These are phyloP conservation scores for Cisticola juncidis DNA, from an alignment of 2,113 vertebrate species.

Conservation along the genomic window DNA sequence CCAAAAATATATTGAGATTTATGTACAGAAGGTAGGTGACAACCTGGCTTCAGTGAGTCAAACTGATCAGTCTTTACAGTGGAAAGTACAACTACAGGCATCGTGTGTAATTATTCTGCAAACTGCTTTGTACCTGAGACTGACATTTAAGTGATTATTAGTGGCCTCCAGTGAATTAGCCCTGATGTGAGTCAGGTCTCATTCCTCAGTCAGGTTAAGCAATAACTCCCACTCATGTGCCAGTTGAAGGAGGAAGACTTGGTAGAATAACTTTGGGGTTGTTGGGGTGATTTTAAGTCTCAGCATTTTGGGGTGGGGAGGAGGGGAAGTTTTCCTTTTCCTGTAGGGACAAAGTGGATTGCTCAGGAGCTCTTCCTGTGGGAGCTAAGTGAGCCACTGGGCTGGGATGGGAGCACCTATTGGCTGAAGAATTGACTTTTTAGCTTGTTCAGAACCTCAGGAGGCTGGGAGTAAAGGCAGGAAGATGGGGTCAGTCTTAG, in stretches of 20 bases:
- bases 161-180: not conserved
- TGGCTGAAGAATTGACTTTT: not conserved
- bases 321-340: not conserved
- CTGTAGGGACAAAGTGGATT: not conserved
- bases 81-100: rapidly evolving
- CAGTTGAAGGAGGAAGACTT: not conserved
- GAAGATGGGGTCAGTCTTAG: not conserved
- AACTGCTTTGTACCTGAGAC: not conserved
- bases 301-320: not conserved
- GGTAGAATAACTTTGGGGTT: not conserved
- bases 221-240: not conserved
- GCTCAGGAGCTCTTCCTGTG: not conserved
- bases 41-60: not conserved
- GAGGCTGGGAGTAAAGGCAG: not conserved
- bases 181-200: not conserved
- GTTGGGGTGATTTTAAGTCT: not conserved
- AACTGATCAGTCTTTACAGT: not conserved
- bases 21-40: constrained; percentile 92
- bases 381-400: not conserved
- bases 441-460: not conserved
- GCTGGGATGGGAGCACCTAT: not conserved
- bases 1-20: constrained; percentile 99
- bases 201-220: not conserved
- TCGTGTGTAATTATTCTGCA: not conserved
- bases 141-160: not conserved